Evolutionary conservation across 2,113 vertebrate species (phyloP), one percentile per base, ranked within the genome.

Genomic region (Thunnus thynnus): DNA sequence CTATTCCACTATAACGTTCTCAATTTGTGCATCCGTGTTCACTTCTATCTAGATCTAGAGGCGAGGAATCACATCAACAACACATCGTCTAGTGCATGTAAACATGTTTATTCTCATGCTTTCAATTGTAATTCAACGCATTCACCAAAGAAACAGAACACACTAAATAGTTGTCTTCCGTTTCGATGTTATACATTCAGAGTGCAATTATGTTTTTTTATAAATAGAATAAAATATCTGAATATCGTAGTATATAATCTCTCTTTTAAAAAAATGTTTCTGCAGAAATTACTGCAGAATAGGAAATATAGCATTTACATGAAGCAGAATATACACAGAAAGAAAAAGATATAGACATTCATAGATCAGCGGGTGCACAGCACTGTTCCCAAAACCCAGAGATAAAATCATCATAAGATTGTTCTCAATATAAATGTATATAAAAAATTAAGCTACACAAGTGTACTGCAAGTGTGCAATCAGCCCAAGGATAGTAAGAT

Each of bases 181-280:
- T 82, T 87, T 80, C 3, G 2, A 62, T 32, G 9, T 61, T n/a
- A 52, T 63, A 84, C 85, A 90, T 88, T 86, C 83, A 86, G 72
- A 78, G 76, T 83, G 83, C 77, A 79, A 60, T 57, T 58, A 48
- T 79, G 5, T 8, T 52, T 32, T 72, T 27, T 25, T 86, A 93
- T 88, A 94, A 93, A 94, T 89, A 92, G 63, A 90, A 88, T 85
- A 85, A 80, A 94, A 89, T 51, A 89, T 80, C 80, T 90, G 82
- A 44, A 25, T 81, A 2, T 88, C 9, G 67, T 67, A 86, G 71
- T 91, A 86, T 91, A 93, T 68, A 93, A 81, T 88, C 60, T 82
- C 13, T 72, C 88, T 74, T 64, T 22, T 22, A 22, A 89, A 76
- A 93, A 82, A 72, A 72, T 41, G 1, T 48, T 55, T 81, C 1